These are phyloP conservation scores for Rhynchonycteris naso DNA, from an alignment of 2,797 vertebrate species.

Conservation along the genomic window DNA sequence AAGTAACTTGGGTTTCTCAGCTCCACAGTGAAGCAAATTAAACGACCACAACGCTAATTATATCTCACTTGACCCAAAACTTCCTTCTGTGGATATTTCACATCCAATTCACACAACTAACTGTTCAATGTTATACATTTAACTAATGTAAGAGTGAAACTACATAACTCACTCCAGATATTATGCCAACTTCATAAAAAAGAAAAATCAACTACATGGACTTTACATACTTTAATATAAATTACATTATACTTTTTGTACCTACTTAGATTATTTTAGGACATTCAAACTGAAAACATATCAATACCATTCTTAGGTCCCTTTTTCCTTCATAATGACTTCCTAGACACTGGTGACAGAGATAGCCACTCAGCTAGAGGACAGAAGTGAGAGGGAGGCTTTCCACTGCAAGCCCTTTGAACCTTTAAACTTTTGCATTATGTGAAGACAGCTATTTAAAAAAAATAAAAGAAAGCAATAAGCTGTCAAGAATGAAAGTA, in stretches of 20 bases:
- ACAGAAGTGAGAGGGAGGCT: neutral
- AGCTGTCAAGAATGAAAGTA: neutral
- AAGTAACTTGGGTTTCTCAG: neutral
- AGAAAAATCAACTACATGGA: neutral
- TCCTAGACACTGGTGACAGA: neutral
- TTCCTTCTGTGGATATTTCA: neutral
- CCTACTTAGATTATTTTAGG: neutral
- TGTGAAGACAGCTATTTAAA: neutral
- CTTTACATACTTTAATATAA: neutral
- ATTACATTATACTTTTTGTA: neutral
- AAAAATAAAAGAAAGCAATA: neutral
- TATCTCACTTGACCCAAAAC: neutral
- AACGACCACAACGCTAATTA: neutral
- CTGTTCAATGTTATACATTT: neutral
- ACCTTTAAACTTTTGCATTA: neutral
- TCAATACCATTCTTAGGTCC: neutral
- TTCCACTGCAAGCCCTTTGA: neutral
- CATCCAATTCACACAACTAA: neutral
- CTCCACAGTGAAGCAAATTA: neutral
- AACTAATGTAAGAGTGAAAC: neutral
- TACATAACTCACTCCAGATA: neutral
- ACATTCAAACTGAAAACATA: constrained; percentile 10
- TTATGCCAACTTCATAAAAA: neutral
- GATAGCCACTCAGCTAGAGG: neutral
- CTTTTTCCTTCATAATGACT: neutral